Percentiles rank a stretch among this genome's conserved stretches.
Evolutionary conservation across 2,888 invertebrate genomes (phyloP).

Genomic region (Acholoe squamosa): DNA sequence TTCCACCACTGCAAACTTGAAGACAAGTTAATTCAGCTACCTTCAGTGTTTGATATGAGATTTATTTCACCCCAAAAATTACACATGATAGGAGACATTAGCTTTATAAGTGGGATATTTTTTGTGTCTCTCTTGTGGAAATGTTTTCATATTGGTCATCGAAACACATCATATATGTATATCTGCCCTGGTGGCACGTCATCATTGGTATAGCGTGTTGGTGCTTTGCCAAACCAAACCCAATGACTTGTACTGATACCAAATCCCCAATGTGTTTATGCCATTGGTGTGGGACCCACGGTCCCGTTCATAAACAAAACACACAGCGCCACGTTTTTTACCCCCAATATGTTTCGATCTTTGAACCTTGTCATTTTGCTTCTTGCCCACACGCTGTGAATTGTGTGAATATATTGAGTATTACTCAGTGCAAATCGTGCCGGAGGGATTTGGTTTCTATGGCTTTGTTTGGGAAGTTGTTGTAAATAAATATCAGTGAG

Average conservation of each 20-base stretch:
- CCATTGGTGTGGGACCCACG: not conserved
- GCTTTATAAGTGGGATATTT: not conserved
- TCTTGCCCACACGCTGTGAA: not conserved
- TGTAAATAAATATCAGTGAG: too few relatives aligned
- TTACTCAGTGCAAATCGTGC: not conserved
- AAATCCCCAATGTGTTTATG: conserved; percentile 27
- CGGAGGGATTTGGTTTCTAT: not conserved
- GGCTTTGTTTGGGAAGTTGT: too few relatives aligned
- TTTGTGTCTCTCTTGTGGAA: not conserved
- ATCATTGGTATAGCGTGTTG: not conserved
- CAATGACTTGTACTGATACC: conserved; percentile 13
- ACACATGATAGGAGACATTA: not conserved
- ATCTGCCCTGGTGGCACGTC: not conserved
- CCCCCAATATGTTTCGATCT: not conserved
- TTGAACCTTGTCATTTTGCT: not conserved
- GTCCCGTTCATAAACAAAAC: conserved; percentile 20
- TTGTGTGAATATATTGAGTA: conserved; percentile 5
- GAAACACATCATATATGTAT: not conserved
- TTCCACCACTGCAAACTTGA: too few relatives aligned
- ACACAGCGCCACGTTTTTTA: not conserved
- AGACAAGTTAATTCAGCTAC: too few relatives aligned
- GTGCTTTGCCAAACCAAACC: not conserved
- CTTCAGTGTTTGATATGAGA: too few relatives aligned
- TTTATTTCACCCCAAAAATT: too few relatives aligned
- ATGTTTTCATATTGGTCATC: conserved; percentile 33